Base-by-base conservation (phyloP, 2,797 vertebrate species). In the Hydrolagus colliei region DNA sequence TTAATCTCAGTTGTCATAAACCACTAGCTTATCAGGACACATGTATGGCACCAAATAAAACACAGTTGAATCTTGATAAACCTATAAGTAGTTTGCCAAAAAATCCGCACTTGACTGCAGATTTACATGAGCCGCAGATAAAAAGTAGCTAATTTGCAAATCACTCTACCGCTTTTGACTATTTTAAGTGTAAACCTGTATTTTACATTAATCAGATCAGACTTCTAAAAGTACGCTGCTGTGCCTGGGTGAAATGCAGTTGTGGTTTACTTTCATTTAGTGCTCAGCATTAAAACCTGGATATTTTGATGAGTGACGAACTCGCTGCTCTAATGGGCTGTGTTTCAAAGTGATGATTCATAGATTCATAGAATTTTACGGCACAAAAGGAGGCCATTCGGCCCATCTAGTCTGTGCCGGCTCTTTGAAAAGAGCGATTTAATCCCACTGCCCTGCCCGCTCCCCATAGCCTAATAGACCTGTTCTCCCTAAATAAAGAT, bases 251-350 rank as follows among this genome's bases (percentile, higher is more conserved):
- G 16, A 35, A 82, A 27, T 32, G n/a, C 41, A 22, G 18, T 61
- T 62, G 59, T 63, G n/a, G 78, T 10, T 67, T 68, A 27, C 20
- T 82, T 68, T 68, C 22, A 84, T 71, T 84, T 84, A 20, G 65
- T 52, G 16, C 79, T 71, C 79, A 84, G 20, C 78, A 12, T 9
- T 11, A 20, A 11, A 41, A 52, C 6, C 14, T 84, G 79, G 32
- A 71, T 68, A 71, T 6, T 68, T 18, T 41, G 16, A 18, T 41
- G 14, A 10, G 41, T 52, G 9, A 84, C 16, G 18, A 27, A 35
- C 22, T 63, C 35, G 63, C 13, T 71, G 65, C 35, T 68, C 18
- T 71, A 84, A 52, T 35, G 18, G 5, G n/a, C 65, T 41, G 6
- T 68, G 27, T 3, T 41, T 2, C 63, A 68, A 65, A 80, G 62